Conservation (phyloP, 92 coral and sea anemone genomes). For the Galaxea fascicularis region DNA sequence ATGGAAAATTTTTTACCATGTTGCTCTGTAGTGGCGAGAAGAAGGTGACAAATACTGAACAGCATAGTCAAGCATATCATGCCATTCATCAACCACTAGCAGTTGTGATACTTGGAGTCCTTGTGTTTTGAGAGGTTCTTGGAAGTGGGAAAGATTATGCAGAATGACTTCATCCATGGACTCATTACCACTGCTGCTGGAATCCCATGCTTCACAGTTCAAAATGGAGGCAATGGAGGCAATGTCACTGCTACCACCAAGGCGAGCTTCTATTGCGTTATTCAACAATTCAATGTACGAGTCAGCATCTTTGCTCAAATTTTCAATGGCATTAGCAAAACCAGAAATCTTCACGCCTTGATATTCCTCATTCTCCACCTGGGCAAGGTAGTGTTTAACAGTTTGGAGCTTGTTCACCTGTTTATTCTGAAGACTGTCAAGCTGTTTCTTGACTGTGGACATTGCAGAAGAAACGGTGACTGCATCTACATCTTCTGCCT, state of each 20-base stretch:
- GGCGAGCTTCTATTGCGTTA: too few relatives aligned
- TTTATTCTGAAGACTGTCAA: too few relatives aligned
- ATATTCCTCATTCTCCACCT: slow-evolving; percentile 51
- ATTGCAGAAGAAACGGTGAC: too few relatives aligned
- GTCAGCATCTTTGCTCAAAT: slow-evolving; percentile 34
- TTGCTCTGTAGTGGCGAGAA: slow-evolving; percentile 27
- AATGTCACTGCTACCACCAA: too few relatives aligned
- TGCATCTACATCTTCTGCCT: too few relatives aligned
- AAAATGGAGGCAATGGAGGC: too few relatives aligned
- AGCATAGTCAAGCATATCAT: slow-evolving; percentile 57
- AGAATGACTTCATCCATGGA: too few relatives aligned
- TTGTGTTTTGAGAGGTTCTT: slow-evolving; percentile 56
- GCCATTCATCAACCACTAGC: slow-evolving; percentile 59
- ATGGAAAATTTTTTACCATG: slow-evolving; percentile 47
- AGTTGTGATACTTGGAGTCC: slow-evolving; percentile 41
- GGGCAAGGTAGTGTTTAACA: slow-evolving; percentile 37
- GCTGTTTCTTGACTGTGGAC: too few relatives aligned
- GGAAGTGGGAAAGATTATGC: slow-evolving; percentile 47
- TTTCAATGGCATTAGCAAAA: slow-evolving; percentile 10
- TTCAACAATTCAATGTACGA: slow-evolving; percentile 32
- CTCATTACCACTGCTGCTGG: too few relatives aligned
- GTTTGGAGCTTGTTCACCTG: too few relatives aligned
- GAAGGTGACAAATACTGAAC: slow-evolving; percentile 49
- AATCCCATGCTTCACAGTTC: too few relatives aligned
- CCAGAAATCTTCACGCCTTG: slow-evolving; percentile 40